phyloP scores from a whole-genome alignment of 2,113 vertebrate genomes.

The Colaptes auratus region DNA sequence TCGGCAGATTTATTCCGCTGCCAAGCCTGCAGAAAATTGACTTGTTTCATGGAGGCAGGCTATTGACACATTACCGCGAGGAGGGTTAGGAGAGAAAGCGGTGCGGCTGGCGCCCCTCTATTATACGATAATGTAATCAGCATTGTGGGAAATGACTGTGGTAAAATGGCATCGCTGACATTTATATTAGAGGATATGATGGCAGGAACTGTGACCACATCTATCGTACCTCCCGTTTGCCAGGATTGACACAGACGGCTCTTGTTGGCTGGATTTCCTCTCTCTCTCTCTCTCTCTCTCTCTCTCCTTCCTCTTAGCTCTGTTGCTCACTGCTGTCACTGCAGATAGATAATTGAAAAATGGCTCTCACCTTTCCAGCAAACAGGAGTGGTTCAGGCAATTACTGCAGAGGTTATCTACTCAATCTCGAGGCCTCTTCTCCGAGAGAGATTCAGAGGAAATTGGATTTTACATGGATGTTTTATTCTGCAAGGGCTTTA shows the following conservation, averaged over 20 bases:
- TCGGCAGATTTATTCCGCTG: constrained; percentile 99
- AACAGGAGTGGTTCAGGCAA: constrained; percentile 86
- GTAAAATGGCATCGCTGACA: constrained; percentile 99
- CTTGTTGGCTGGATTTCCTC: constrained; percentile 88
- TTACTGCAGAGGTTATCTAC: constrained; percentile 85
- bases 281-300: not conserved
- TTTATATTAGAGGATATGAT: constrained; percentile 99
- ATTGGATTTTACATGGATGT: constrained; percentile 88
- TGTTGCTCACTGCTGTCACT: constrained; percentile 83
- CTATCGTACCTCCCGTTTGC: constrained; percentile 92
- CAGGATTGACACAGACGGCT: constrained; percentile 92
- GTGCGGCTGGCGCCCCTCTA: constrained; percentile 87
- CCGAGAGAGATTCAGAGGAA: constrained; percentile 85
- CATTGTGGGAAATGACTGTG: constrained; percentile 96
- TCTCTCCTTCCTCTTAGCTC: constrained; percentile 76
- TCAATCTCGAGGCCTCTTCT: constrained; percentile 82
- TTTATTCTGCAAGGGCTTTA: constrained; percentile 85
- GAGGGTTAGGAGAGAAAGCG: constrained; percentile 90
- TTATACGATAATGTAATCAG: constrained; percentile 98
- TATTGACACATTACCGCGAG: constrained; percentile 98
- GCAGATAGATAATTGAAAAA: constrained; percentile 95
- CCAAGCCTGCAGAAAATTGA: constrained; percentile 99
- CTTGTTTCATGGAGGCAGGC: constrained; percentile 99
- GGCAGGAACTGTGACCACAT: constrained; percentile 97
- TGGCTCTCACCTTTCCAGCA: constrained; percentile 89